Percentiles rank a stretch among this genome's conserved stretches.
Conservation (phyloP, 2,888 invertebrate species). For the Rhagium mordax region DNA sequence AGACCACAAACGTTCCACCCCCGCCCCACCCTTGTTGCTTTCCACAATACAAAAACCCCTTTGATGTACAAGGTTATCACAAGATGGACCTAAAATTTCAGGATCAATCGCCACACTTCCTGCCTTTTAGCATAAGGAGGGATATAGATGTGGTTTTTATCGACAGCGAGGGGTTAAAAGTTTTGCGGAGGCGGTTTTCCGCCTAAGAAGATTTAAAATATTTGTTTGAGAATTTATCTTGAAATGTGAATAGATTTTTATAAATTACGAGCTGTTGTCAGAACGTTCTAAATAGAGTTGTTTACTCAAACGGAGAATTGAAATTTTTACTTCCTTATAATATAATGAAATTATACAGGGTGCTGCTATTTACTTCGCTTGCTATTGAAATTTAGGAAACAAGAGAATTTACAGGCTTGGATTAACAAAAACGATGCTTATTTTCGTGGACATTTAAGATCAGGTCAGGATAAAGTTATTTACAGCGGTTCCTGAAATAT, state of each 20-base stretch:
- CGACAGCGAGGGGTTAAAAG: constrained; percentile 21
- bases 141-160: constrained; percentile 35
- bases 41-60: constrained; percentile 32
- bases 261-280: background rate
- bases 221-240: constrained; percentile 18
- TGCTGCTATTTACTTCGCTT: too few relatives aligned
- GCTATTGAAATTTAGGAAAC: too few relatives aligned
- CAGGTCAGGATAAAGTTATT: too few relatives aligned
- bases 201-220: constrained; percentile 20
- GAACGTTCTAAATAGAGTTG: background rate
- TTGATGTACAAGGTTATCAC: constrained; percentile 43
- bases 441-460: too few relatives aligned
- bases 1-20: constrained; percentile 27
- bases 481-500: too few relatives aligned
- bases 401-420: too few relatives aligned
- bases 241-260: background rate
- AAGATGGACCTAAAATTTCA: constrained; percentile 29
- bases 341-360: too few relatives aligned
- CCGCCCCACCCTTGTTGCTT: background rate
- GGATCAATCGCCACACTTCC: constrained; percentile 34
- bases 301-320: background rate
- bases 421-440: too few relatives aligned
- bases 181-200: constrained; percentile 21
- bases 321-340: too few relatives aligned
- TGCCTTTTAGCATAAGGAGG: constrained; percentile 12